Percentiles rank a stretch among this genome's conserved stretches.
These are phyloP conservation scores for Lymantria monacha DNA, from an alignment of 2,888 invertebrate genomes.

Conservation along the genomic window DNA sequence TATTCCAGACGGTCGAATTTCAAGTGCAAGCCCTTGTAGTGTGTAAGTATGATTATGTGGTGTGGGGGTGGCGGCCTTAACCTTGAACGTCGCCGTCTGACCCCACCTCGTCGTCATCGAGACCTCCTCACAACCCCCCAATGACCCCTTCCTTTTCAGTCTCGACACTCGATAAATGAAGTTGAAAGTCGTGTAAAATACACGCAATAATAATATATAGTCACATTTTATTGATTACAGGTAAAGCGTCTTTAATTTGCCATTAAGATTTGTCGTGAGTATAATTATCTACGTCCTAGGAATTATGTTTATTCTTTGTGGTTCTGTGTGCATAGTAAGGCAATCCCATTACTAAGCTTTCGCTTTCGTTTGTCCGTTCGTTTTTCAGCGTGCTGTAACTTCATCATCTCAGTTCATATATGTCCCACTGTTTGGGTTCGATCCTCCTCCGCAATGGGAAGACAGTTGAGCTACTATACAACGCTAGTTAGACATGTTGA, in stretches of 20 bases:
- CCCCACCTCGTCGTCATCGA: constrained; percentile 49
- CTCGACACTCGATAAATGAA: constrained; percentile 57
- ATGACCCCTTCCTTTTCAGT: constrained; percentile 45
- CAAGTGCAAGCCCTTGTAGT: constrained; percentile 4
- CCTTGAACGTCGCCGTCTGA: constrained; percentile 77
- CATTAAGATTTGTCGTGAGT: too few relatives aligned
- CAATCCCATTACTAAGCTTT: too few relatives aligned
- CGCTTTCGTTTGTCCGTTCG: too few relatives aligned
- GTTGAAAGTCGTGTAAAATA: constrained; percentile 58
- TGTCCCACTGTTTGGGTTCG: too few relatives aligned
- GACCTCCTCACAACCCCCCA: constrained; percentile 41
- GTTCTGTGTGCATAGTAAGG: too few relatives aligned
- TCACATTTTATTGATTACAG: constrained; percentile 30
- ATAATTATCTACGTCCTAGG: too few relatives aligned
- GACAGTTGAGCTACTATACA: too few relatives aligned
- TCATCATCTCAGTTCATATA: too few relatives aligned
- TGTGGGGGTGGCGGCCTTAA: constrained; percentile 65
- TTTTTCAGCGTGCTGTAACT: too few relatives aligned
- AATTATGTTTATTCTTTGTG: too few relatives aligned
- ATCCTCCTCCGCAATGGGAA: too few relatives aligned
- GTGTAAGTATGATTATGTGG: constrained; percentile 39
- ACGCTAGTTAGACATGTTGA: too few relatives aligned
- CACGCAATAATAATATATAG: constrained; percentile 42
- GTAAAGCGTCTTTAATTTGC: background rate
- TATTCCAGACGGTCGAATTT: background rate